Base-by-base conservation (phyloP, 2,797 vertebrate genomes). In the Rhabdophis nuchalis region DNA sequence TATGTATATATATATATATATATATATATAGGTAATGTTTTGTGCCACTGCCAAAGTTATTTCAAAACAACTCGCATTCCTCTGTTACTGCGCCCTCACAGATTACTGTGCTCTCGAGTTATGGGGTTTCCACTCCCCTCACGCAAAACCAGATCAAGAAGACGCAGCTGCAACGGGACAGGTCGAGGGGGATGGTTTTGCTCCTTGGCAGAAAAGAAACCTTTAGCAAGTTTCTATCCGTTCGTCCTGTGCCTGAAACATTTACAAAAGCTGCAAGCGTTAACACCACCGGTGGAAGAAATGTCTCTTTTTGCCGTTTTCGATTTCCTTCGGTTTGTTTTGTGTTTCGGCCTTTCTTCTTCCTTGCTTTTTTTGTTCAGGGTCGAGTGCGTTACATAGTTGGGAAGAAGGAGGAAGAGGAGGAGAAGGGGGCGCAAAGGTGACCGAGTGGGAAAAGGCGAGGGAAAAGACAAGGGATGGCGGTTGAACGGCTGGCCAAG, bases 71-170 rank as follows among this genome's bases (percentile, higher is more conserved):
- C 96, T 96, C 96, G 96, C 97, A 97, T 96, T 96, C 95, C 96
- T 97, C 87, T 97, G 96, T 25, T 52, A 6, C 20, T 16, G 14
- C 7, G 16, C 23, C 16, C 50, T 12, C 58, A 18, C 72, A 97
- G 95, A 96, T 97, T 97, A 97, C 97, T 97, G 96, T 96, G 96
- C 96, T 97, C 97, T 97, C 95, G 93, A 97, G 96, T 97, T 97
- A 97, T 96, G 97, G 96, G 96, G 96, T 97, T 97, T 97, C 96
- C 97, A 97, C 97, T 97, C 97, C 96, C 96, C 93, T 96, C 96
- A 56, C 61, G 93, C 95, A 95, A 96, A 97, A 97, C 96, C 29
- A 94, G 96, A 13, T 5, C 58, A 16, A 29, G 23, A 8, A 23
- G 46, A 58, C 6, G n/a, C 46, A 89, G 14, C 36, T 97, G 96